Evolutionary conservation across 2,797 vertebrate species (phyloP), one percentile per base, ranked within the genome.

Genomic region (Peromyscus attwateri): DNA sequence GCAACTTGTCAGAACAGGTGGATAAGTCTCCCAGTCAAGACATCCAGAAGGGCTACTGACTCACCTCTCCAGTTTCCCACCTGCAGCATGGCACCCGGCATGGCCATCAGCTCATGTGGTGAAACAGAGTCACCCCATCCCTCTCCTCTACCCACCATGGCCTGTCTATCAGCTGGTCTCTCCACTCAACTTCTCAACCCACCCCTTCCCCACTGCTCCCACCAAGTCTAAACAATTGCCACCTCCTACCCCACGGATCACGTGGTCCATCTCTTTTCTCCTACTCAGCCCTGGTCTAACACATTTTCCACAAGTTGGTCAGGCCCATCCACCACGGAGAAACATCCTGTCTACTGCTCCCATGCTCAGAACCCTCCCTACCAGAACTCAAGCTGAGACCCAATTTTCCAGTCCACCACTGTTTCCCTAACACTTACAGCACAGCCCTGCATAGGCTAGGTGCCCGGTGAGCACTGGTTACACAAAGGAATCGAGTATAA

Each of bases 1-100:
- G 91, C 76, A 95, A 89, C n/a, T 49, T 83, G 23, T 60, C 91
- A 89, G 49, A 84, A 68, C 87, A 70, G 49, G 21, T 91, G 71
- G 55, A 70, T 70, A 31, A 29, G 34, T 68, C 55, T 95, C 81
- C 71, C 9, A 43, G 49, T 57, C 92, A 92, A 80, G 14, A 62
- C 49, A 29, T 43, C 34, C 70, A 89, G 82, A 75, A 34, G 75
- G 80, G 23, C 25, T 68, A 31, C 76, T 25, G 60, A 52, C 76
- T 14, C 60, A n/a, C 70, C 40, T 75, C 60, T 17, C 12, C n/a
- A 17, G 14, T 79, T 87, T 49, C 37, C 70, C 52, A 76, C 46
- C 80, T 84, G 64, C 17, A 27, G 13, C 25, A 34, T 31, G 60
- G 31, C 29, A 37, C 55, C 52, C 34, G 29, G 25, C 12, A 76